These are phyloP conservation scores for Pseudotriccus pelzelni DNA, from an alignment of 2,797 vertebrate genomes.

Conservation along the genomic window DNA sequence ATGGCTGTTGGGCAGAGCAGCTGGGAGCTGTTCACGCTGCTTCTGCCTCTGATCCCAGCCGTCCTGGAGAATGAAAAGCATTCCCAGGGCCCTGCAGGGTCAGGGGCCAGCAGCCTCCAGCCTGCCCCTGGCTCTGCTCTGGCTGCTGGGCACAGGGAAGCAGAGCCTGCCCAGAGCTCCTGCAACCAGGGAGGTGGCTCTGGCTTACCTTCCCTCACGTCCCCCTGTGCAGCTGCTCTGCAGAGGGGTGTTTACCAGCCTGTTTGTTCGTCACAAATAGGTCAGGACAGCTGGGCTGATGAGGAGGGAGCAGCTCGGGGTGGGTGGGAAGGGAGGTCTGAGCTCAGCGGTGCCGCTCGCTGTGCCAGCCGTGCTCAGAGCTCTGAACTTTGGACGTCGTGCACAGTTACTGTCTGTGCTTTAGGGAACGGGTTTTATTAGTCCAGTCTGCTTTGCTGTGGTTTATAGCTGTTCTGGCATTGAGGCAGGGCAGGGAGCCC, in stretches of 20 bases:
- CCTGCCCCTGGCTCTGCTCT: background rate
- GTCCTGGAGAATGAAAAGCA: background rate
- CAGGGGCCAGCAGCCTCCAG: background rate
- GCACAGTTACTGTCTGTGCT: background rate
- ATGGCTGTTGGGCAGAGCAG: background rate
- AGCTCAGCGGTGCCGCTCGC: rapidly evolving
- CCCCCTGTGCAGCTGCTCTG: background rate
- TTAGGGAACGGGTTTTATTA: background rate
- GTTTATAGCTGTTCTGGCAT: background rate
- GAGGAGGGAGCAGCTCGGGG: background rate
- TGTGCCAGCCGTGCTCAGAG: rapidly evolving
- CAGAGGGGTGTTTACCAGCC: background rate
- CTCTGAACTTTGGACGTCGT: background rate
- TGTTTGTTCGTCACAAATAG: background rate
- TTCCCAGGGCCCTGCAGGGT: background rate
- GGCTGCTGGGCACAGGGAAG: background rate
- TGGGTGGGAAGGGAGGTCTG: background rate
- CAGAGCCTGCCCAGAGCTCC: background rate
- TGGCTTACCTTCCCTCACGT: background rate
- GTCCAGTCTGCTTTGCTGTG: background rate
- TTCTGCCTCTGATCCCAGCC: background rate
- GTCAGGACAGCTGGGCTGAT: background rate
- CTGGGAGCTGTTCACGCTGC: background rate
- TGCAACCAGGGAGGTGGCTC: rapidly evolving
- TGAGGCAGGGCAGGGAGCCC: background rate